Base-by-base conservation (phyloP, 1,140 invertebrate genomes). In the Cotesia typhae region DNA sequence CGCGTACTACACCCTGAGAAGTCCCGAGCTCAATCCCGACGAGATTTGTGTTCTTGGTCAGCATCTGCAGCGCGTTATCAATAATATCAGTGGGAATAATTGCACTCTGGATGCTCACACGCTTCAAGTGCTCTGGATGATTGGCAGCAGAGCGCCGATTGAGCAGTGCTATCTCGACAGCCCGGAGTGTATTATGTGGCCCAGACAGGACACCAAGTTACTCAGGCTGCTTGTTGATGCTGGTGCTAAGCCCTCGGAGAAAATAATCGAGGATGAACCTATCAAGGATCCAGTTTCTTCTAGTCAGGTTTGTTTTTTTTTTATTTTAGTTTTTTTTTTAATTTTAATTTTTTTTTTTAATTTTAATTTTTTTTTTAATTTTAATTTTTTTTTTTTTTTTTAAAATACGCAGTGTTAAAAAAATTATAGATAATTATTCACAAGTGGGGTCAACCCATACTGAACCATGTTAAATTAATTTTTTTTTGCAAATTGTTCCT, bases 1-100 rank as follows among this genome's bases (percentile, higher is more conserved):
- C 5, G 92, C 96, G 90, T 91, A 94, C 79, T 94, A 95, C 76
- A 92, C 94, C 2, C 82, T 92, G 0, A 87, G 88, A 37, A 90
- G 89, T 1, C 68, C 82, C 10, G 82, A 87, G 20, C 82, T 93
- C 4, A 87, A 86, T 41, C 78, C 89, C 2, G 85, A 87, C 53
- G 84, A 87, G 68, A 87, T 87, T 35, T 87, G 85, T 67, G 84
- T 85, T 4, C 61, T 87, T 28, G 84, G 82, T 1, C 85, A 87
- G 60, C 85, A 87, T 65, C 72, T 87, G 4, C 86, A 87, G 71
- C 80, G 83, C 14, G 79, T 80, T 1, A 83, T 85, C 72, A 82
- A 78, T 28, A 82, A 70, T 71, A 71, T 79, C 4, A 57, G 74
- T 1, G 35, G 74, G 5, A 76, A 53, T 17, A 72, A 69, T 12